These are phyloP conservation scores for Prionace glauca DNA, from an alignment of 2,797 vertebrate species.

Conservation along the genomic window DNA sequence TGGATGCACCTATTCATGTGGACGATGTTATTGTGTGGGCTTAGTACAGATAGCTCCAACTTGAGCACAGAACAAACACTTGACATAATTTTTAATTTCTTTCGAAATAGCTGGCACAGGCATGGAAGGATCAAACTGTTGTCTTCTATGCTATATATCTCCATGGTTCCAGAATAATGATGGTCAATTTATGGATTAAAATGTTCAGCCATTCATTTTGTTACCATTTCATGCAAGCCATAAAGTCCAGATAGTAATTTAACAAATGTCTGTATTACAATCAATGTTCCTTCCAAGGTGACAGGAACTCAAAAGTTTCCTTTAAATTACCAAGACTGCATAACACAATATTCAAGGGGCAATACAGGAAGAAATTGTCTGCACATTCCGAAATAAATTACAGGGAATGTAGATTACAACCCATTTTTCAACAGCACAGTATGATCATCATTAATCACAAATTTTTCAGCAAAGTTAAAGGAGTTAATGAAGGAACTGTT, in stretches of 20 bases:
- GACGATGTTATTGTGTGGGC: too few relatives aligned
- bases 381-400: too few relatives aligned
- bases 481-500: not conserved
- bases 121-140: not conserved
- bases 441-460: not conserved
- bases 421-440: not conserved
- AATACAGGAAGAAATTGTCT: too few relatives aligned
- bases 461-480: not conserved
- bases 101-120: not conserved
- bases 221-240: not conserved
- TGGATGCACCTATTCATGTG: too few relatives aligned
- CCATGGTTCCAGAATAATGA: not conserved
- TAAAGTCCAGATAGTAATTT: not conserved
- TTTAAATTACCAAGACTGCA: not conserved
- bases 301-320: not conserved
- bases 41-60: not conserved
- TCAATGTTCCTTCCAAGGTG: not conserved
- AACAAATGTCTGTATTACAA: not conserved
- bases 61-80: not conserved
- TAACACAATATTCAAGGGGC: too few relatives aligned
- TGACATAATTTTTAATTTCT: not conserved
- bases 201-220: not conserved
- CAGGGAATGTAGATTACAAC: not conserved
- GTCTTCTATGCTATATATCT: too few relatives aligned
- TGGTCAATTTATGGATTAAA: not conserved